Percentiles rank a stretch among this genome's conserved stretches.
Conservation (phyloP, 1,140 invertebrate species). For the Globodera rostochiensis region DNA sequence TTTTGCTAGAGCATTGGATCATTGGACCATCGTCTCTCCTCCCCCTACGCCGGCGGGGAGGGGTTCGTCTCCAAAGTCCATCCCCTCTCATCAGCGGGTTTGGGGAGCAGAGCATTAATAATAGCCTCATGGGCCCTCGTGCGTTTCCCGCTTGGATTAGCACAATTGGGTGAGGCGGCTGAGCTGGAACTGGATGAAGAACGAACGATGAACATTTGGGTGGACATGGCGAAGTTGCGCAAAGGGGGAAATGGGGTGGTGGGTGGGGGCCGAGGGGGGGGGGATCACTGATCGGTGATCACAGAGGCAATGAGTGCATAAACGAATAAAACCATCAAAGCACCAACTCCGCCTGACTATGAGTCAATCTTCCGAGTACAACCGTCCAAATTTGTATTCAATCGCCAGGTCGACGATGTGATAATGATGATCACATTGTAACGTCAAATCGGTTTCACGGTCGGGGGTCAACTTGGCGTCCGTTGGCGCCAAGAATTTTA, state of each 20-base stretch:
- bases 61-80: background rate
- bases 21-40: background rate
- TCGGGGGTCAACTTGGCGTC: too few relatives aligned
- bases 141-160: background rate
- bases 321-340: background rate
- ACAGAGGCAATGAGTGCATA: background rate
- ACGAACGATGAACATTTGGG: background rate
- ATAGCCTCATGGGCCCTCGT: background rate
- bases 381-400: too few relatives aligned
- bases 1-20: background rate
- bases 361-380: too few relatives aligned
- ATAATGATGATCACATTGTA: too few relatives aligned
- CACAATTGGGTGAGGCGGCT: background rate
- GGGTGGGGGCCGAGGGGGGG: background rate
- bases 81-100: background rate
- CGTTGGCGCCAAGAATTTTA: too few relatives aligned
- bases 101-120: background rate
- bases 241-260: background rate
- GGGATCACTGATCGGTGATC: background rate
- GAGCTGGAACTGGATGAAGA: background rate
- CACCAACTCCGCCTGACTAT: too few relatives aligned
- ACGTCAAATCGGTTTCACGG: too few relatives aligned
- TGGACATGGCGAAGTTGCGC: background rate
- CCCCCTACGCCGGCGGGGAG: too few relatives aligned
- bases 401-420: too few relatives aligned